Evolutionary conservation across 2,888 invertebrate species (phyloP), one percentile per base, ranked within the genome.

Genomic region (Linnaemya vulpina): DNA sequence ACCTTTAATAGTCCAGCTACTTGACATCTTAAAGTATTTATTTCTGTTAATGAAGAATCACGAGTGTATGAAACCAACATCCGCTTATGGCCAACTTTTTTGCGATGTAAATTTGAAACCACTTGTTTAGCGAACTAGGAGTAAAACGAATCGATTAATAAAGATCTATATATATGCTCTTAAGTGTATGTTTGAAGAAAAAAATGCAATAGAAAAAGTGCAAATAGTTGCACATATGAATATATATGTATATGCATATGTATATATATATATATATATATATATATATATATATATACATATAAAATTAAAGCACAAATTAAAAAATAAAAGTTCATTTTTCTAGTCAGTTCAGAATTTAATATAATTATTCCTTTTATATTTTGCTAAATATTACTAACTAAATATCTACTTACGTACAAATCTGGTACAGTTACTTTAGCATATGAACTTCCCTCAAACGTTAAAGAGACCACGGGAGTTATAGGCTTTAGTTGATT

Each of bases 31-130:
- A 95, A 90, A 22, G 95, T 94, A 80, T 94, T 94, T 3, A 94
- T 94, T 92, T 95, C 95, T 9, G 94, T 93, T 10, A 94, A 93
- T 55, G 93, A 93, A 58, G 93, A 94, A 86, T 92, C 93, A 78
- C 95, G 94, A 25, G 94, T 94, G 89, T 95, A 95, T 1, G 96
- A 95, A 86, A 97, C 96, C 85, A 95, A 93, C 89, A 97, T 96
- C 75, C 96, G 93, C 89, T 96, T 96, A 89, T 95, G 95, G 15
- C 97, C 97, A 88, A 97, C 94, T 93, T 96, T 96, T 88, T 95
- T 95, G 65, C 96, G 94, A 89, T 97, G 97, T 86, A 97, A 93
- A 89, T 96, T 95, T 4, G 96, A 96, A 67, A 97, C 96, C 40
- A 96, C 95, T 87, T 94, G 94, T 88, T 95, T 95, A 11, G 95